Evolutionary conservation across 2,888 invertebrate species (phyloP).

Genomic region (Idaea straminata): DNA sequence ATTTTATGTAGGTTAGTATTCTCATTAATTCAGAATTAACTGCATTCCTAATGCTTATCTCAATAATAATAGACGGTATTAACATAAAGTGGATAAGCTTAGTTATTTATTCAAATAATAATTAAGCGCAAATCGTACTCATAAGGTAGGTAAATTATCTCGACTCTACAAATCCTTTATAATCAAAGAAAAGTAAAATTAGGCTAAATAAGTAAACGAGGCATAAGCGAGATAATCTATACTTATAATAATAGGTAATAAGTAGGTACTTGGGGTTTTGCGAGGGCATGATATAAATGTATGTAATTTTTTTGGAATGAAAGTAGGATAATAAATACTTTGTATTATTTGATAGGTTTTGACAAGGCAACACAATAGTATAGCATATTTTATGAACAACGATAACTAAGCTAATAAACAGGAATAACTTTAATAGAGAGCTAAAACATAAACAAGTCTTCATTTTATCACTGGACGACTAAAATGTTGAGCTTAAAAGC

Average conservation of each 20-base stretch:
- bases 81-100: background rate
- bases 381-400: background rate
- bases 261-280: too few relatives aligned
- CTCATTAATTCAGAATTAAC: background rate
- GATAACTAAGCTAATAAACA: background rate
- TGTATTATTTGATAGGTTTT: background rate
- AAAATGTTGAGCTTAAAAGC: constrained; percentile 8
- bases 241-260: too few relatives aligned
- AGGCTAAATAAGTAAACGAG: background rate
- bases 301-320: background rate
- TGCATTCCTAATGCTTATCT: background rate
- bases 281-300: too few relatives aligned
- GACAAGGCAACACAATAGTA: constrained; percentile 2
- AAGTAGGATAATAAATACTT: background rate
- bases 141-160: background rate
- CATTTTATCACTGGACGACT: background rate
- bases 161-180: background rate
- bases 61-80: background rate
- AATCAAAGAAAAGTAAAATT: background rate
- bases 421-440: background rate
- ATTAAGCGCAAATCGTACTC: background rate
- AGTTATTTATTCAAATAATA: background rate
- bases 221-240: constrained; percentile 6
- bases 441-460: background rate
- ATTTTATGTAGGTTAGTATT: background rate